A percentile compares a stretch with the other conserved stretches of the same genome.
Evolutionary conservation across 2,113 vertebrate genomes (phyloP).

Genomic region (Phylloscopus trochilus): DNA sequence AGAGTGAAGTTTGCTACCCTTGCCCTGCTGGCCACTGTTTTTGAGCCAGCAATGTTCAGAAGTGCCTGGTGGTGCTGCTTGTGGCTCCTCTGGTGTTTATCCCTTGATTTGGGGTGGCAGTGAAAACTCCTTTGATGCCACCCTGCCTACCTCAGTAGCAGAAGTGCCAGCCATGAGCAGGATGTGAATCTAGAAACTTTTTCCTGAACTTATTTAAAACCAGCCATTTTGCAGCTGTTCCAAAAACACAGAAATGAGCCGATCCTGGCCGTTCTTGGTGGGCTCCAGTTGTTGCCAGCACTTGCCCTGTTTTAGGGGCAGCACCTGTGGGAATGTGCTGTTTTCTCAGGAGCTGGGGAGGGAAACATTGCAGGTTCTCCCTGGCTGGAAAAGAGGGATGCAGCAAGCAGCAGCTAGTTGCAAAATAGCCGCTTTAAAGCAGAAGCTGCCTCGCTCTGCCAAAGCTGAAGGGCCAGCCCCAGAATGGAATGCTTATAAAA

Average conservation of each 20-base stretch:
- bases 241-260: background rate
- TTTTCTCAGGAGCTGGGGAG: background rate
- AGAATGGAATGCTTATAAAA: slow-evolving; percentile 64
- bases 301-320: background rate
- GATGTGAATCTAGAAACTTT: background rate
- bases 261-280: background rate
- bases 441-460: slow-evolving; percentile 52
- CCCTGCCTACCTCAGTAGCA: background rate
- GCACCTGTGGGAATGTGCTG: background rate
- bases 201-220: background rate
- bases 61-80: background rate
- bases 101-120: background rate
- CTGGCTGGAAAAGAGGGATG: slow-evolving; percentile 18
- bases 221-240: background rate
- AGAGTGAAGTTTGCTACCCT: background rate
- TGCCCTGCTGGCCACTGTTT: background rate
- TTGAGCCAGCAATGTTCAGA: background rate
- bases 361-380: slow-evolving; percentile 1
- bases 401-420: slow-evolving; percentile 51
- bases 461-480: slow-evolving; percentile 42
- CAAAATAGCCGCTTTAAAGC: slow-evolving; percentile 53
- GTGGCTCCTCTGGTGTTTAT: slow-evolving; percentile 8
- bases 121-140: slow-evolving; percentile 24
- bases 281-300: background rate
- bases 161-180: background rate